Base-by-base conservation (phyloP, 2,888 invertebrate genomes). In the Amphipoea oculea region DNA sequence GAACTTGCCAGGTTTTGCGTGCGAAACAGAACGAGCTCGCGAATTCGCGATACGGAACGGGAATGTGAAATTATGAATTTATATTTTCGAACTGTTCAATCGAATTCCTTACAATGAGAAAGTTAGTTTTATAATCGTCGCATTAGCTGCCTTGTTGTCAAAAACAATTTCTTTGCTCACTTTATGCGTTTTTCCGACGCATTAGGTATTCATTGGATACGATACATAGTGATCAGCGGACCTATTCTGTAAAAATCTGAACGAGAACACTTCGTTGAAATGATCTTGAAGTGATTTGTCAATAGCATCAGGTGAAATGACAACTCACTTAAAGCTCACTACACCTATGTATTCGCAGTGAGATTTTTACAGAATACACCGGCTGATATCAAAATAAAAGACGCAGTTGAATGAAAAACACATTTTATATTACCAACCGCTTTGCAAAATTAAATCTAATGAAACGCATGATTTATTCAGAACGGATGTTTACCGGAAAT, bases 1-100 rank as follows among this genome's bases (percentile, higher is more conserved):
- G 92, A 92, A 92, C 92, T 92, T 90, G 86, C 83, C 72, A 78
- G 79, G 66, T 84, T 78, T 86, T 70, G 89, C 89, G 89, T 89
- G 90, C 82, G 60, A 68, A 76, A 79, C 83, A 54, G 74, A 83
- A 82, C 78, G 79, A 79, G 60, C 73, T 67, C 17, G 48, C 73
- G 74, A 66, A 66, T 67, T 51, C 74, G 76, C 83, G 68, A 86
- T 81, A 89, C 90, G 90, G 87, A 89, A 89, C 89, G 84, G 82
- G 85, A 87, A 86, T 89, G 87, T 89, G 86, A 85, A 87, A 86
- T 87, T 88, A 85, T 87, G 86, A 87, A 88, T 87, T 87, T 71
- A 87, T 86, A 87, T 87, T 88, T 87, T 81, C 82, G 81, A 85
- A 86, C 67, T 82, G 83, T 76, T 89, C 71, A 76, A 83, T 84